A percentile compares a stretch with the other conserved stretches of the same genome.
Conservation (phyloP, 2,797 vertebrate species). For the Chelmon rostratus region DNA sequence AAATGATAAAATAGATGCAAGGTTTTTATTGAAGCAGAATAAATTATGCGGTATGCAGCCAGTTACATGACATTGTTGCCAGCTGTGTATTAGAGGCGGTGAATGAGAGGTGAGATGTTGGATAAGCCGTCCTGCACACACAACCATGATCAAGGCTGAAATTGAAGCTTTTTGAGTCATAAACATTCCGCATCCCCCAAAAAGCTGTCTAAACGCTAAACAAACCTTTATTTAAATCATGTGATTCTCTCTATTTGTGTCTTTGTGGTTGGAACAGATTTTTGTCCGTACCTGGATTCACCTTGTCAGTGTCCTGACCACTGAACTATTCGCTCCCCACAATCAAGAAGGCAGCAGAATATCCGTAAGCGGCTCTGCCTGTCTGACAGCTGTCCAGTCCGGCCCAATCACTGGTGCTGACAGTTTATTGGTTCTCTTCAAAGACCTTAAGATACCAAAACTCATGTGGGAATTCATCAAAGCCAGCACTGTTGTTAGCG, state of each 20-base stretch:
- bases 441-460: conserved; percentile 60
- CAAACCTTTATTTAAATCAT: background rate
- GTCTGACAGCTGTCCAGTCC: conserved; percentile 70
- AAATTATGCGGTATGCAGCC: background rate
- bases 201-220: background rate
- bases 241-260: background rate
- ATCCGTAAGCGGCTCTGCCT: conserved; percentile 15
- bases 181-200: background rate
- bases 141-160: background rate
- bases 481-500: conserved; percentile 49
- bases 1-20: background rate
- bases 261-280: background rate
- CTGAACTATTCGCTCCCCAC: background rate
- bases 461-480: conserved; percentile 63
- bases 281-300: background rate
- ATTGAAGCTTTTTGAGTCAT: background rate
- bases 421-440: conserved; percentile 66
- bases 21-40: background rate
- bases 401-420: conserved; percentile 53
- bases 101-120: background rate
- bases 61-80: background rate
- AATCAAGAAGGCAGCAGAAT: background rate
- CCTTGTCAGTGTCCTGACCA: background rate
- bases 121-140: background rate
- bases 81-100: background rate